These are phyloP conservation scores for Callorhinus ursinus DNA, from an alignment of 2,113 vertebrate genomes.

Conservation along the genomic window DNA sequence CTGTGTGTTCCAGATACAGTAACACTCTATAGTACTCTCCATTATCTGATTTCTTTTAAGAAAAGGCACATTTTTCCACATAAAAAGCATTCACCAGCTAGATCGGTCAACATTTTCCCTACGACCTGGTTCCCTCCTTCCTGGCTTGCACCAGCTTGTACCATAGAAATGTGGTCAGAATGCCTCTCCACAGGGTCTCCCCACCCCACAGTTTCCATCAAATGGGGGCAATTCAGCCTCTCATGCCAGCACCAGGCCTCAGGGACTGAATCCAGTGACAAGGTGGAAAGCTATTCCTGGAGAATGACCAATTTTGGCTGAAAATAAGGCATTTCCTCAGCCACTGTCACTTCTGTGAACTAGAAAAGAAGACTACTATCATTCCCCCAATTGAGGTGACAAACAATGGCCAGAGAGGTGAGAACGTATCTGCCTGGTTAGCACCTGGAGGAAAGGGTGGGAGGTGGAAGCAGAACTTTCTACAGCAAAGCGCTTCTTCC, in stretches of 20 bases:
- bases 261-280: background rate
- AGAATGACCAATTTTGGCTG: background rate
- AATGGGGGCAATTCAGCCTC: background rate
- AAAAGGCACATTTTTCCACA: background rate
- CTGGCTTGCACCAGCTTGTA: background rate
- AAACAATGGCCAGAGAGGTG: background rate
- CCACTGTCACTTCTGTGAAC: background rate
- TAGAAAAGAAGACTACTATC: background rate
- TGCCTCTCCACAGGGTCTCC: slow-evolving; percentile 48
- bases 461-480: background rate
- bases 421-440: background rate
- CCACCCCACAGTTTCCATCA: background rate
- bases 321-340: background rate
- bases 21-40: slow-evolving; percentile 57
- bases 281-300: slow-evolving; percentile 15
- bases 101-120: background rate
- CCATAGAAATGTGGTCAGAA: slow-evolving; percentile 42
- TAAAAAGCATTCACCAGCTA: background rate
- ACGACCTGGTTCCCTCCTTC: background rate
- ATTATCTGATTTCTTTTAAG: slow-evolving; percentile 62
- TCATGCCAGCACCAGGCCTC: background rate
- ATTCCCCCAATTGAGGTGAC: background rate
- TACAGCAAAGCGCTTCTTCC: background rate
- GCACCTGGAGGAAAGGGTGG: background rate
- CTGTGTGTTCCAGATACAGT: background rate